Percentiles rank a stretch among this genome's conserved stretches.
These are phyloP conservation scores for Cabera pusaria DNA, from an alignment of 2,888 invertebrate genomes.

Conservation along the genomic window DNA sequence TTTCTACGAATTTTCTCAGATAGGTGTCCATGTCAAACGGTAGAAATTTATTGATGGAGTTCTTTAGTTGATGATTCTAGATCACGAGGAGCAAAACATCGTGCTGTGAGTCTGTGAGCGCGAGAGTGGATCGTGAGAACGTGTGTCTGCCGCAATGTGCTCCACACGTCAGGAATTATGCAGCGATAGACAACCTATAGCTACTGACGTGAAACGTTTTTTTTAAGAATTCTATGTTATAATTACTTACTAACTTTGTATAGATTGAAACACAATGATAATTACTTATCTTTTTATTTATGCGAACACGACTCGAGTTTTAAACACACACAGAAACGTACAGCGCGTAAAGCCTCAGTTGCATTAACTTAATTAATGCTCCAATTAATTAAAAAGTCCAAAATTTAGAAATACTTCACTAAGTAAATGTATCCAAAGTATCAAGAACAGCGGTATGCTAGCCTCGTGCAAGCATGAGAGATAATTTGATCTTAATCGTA, in stretches of 20 bases:
- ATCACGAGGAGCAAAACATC: conserved; percentile 49
- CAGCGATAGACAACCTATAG: conserved; percentile 2
- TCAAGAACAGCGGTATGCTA: too few relatives aligned
- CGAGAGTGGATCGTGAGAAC: conserved; percentile 56
- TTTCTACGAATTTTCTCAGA: conserved; percentile 6
- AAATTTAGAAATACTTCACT: too few relatives aligned
- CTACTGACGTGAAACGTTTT: conserved; percentile 1
- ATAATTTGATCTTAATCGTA: not conserved
- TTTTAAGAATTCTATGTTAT: not conserved
- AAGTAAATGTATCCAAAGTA: too few relatives aligned
- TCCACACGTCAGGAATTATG: conserved; percentile 23
- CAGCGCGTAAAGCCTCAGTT: too few relatives aligned
- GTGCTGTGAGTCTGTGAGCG: conserved; percentile 31
- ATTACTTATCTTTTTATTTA: too few relatives aligned
- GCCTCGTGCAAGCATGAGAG: too few relatives aligned
- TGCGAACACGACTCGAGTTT: too few relatives aligned
- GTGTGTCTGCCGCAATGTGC: conserved; percentile 30
- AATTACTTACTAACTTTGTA: too few relatives aligned
- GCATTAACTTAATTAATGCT: too few relatives aligned
- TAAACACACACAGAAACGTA: too few relatives aligned
- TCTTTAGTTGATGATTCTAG: conserved; percentile 49
- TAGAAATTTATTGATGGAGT: conserved; percentile 22
- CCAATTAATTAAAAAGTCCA: too few relatives aligned
- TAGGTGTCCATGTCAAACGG: conserved; percentile 13
- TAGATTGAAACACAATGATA: too few relatives aligned